Conservation (phyloP, 2,113 vertebrate species). For the Manacus vitellinus region DNA sequence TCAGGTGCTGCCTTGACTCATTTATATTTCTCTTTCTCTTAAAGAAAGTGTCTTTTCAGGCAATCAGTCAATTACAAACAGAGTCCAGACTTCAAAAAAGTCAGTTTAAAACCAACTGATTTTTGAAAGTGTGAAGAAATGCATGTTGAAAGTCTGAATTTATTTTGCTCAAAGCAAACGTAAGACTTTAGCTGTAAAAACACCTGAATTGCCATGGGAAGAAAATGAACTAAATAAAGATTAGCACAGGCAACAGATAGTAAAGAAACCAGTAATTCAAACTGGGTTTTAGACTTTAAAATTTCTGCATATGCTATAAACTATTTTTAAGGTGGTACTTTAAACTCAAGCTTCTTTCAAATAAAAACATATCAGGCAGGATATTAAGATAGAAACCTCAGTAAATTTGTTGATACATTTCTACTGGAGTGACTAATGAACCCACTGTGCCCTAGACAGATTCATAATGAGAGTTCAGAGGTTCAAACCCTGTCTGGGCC, state of each 20-base stretch:
- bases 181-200: not conserved
- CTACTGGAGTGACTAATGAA: constrained; percentile 67
- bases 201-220: not conserved
- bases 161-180: not conserved
- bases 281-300: not conserved
- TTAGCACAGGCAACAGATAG: not conserved
- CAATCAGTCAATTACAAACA: not conserved
- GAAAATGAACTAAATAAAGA: not conserved
- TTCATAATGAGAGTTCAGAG: constrained; percentile 71
- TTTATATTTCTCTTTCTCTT: not conserved
- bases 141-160: not conserved
- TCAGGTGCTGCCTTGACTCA: not conserved
- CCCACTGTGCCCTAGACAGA: constrained; percentile 65
- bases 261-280: not conserved
- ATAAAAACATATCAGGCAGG: constrained; percentile 11
- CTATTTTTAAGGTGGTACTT: constrained; percentile 11
- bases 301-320: not conserved
- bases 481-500: constrained; percentile 60
- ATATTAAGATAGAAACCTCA: constrained; percentile 46
- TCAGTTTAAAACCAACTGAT: not conserved
- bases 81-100: not conserved
- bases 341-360: constrained; percentile 21
- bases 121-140: not conserved
- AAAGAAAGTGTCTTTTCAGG: not conserved
- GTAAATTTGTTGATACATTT: constrained; percentile 64